Evolutionary conservation across 2,113 vertebrate species (phyloP).

Genomic region (Ramphastos sulfuratus): DNA sequence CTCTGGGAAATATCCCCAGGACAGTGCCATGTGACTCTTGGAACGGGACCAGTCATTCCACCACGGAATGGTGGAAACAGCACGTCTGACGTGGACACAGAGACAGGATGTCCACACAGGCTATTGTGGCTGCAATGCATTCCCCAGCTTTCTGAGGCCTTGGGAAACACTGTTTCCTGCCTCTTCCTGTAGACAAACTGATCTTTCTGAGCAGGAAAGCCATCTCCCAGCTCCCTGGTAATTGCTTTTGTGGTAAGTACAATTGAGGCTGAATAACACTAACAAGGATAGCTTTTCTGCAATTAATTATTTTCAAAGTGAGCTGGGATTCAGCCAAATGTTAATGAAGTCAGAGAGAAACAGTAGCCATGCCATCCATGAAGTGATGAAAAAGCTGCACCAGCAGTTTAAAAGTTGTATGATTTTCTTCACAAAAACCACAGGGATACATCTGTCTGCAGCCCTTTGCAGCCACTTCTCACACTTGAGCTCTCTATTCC

Average conservation of each 20-base stretch:
- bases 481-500: background rate
- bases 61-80: background rate
- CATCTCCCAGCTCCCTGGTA: background rate
- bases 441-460: background rate
- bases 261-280: background rate
- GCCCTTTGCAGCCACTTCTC: background rate
- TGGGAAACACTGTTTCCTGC: background rate
- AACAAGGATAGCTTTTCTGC: background rate
- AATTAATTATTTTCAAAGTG: slow-evolving; percentile 8
- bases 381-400: background rate
- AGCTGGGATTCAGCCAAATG: background rate
- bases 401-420: background rate
- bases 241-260: background rate
- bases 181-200: background rate
- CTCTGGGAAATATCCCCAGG: background rate
- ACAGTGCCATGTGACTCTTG: fast-evolving
- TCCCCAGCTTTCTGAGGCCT: background rate
- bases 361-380: background rate
- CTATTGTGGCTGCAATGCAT: background rate
- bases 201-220: background rate
- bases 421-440: background rate
- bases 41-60: background rate
- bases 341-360: slow-evolving; percentile 10
- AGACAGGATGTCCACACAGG: background rate
- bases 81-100: background rate